Evolutionary conservation across 2,888 invertebrate species (phyloP), one percentile per base, ranked within the genome.

Genomic region (Cartodere bifasciata): DNA sequence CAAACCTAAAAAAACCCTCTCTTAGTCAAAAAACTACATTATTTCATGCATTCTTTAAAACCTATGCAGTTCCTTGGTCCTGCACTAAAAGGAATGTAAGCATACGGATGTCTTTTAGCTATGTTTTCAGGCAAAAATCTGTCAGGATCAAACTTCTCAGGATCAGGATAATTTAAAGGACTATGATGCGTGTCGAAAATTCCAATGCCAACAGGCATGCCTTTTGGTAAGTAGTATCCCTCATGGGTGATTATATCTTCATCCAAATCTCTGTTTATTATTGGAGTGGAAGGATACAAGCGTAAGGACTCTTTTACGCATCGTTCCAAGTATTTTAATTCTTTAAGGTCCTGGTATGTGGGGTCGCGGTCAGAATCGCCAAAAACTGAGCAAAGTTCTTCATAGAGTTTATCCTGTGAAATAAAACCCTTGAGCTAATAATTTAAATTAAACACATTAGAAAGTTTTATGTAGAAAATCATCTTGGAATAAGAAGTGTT

Each of bases 51-150:
- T 20, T 9, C 20, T 20, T 20, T 20, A 9, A 20, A 20, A 73
- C 75, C 77, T 40, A 77, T 75, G 43, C 77, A 78, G 51, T 77
- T 77, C 14, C 77, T 63, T 0, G 70, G 69, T 2, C 77, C 77
- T 1, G 74, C 76, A 47, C 76, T 76, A 38, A 78, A 78, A 0
- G 77, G 76, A 32, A 77, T 64, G 46, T 68, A 78, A 0, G 70
- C 64, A 40, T 67, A 78, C 0, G 73, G 71, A 56, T 78, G 75
- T 16, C 75, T 59, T 13, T 55, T 52, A 2, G 46, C 35, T 7
- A 58, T 50, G 42, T 67, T 67, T 45, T 79, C 72, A 0, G 72
- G 68, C 21, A 74, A 49, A 54, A 83, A 83, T 39, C 82, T 58
- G 29, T 81, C 78, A 0, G 81, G 80, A 47, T 77, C 70, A 49